phyloP scores from a whole-genome alignment of 2,888 invertebrate genomes.

The Pollenia griseotomentosa region DNA sequence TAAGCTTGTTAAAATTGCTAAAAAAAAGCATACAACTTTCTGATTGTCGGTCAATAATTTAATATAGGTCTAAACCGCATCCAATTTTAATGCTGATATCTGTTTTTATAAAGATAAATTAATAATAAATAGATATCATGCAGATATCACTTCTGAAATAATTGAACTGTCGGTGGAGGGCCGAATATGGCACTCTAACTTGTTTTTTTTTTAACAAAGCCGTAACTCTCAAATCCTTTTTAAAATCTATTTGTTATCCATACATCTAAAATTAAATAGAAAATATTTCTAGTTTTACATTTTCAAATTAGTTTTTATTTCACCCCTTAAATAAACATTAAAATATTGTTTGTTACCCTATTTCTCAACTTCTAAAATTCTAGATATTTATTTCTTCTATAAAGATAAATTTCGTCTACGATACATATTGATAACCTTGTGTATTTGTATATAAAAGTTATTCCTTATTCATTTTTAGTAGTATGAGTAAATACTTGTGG shows the following conservation, averaged over 20 bases:
- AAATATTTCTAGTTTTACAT: constrained; percentile 4
- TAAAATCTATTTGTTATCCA: constrained; percentile 5
- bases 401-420: constrained; percentile 44
- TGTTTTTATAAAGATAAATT: too few species aligned
- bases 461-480: background rate
- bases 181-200: background rate
- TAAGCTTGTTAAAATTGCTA: too few species aligned
- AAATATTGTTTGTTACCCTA: background rate
- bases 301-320: constrained; percentile 28
- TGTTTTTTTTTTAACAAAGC: background rate
- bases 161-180: too few species aligned
- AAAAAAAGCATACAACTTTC: too few species aligned
- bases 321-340: constrained; percentile 59
- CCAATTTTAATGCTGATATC: too few species aligned
- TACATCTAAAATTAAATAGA: background rate
- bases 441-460: background rate
- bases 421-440: constrained; percentile 28
- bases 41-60: too few species aligned
- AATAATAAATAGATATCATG: too few species aligned
- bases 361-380: too few species aligned
- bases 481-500: background rate
- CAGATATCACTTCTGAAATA: too few species aligned
- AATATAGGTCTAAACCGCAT: too few species aligned
- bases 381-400: constrained; percentile 21
- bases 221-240: background rate